Conservation (phyloP, 2,113 vertebrate species). For the Caloenas nicobarica region DNA sequence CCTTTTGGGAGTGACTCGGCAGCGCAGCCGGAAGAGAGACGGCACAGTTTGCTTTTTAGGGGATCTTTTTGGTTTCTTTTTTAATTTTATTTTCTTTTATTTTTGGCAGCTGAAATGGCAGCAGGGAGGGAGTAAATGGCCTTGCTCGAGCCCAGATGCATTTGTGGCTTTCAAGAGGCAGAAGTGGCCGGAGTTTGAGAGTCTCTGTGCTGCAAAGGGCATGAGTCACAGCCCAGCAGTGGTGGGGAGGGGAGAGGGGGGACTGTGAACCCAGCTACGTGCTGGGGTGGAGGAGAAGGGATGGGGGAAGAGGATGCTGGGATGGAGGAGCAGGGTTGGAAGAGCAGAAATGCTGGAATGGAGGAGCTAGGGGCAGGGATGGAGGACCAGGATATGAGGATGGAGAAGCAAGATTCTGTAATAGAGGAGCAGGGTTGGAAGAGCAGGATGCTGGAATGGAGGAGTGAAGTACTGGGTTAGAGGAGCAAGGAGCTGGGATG, state of each 20-base stretch:
- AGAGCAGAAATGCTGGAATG: not conserved
- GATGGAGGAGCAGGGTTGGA: no score
- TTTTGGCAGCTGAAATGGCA: slow-evolving; percentile 14
- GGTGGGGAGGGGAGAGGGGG: not conserved
- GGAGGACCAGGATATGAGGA: not conserved
- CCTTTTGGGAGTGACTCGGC: slow-evolving; percentile 27
- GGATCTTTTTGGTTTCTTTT: not conserved
- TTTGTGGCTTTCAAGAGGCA: slow-evolving; percentile 39
- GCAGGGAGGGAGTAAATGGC: not conserved
- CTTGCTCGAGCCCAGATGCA: not conserved
- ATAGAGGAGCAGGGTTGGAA: not conserved
- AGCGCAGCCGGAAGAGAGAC: not conserved
- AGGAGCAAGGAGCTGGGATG: no score
- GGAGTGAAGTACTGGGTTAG: no score
- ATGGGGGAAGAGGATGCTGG: no score
- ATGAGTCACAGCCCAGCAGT: not conserved
- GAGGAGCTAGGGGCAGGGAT: no score
- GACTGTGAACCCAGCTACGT: not conserved
- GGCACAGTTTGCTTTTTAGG: not conserved
- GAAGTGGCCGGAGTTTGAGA: not conserved
- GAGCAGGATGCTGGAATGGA: not conserved
- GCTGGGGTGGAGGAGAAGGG: not conserved
- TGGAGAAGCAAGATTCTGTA: not conserved
- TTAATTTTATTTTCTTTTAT: not conserved
- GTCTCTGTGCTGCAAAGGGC: not conserved